Evolutionary conservation across 2,797 vertebrate species (phyloP), one percentile per base, ranked within the genome.

Genomic region (Brachyrhaphis roseni): DNA sequence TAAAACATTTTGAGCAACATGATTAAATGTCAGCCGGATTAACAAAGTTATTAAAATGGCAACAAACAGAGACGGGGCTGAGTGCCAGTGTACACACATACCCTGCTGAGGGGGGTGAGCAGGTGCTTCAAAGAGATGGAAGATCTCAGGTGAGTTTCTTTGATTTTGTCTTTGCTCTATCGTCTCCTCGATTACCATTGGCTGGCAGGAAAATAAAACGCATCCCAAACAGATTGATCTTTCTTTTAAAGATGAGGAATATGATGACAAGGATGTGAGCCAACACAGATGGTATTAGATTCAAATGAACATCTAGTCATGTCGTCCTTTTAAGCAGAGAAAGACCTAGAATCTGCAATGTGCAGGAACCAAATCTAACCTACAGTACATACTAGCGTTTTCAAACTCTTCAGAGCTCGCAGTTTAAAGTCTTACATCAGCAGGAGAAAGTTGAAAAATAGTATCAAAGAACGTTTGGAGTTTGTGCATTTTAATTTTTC

Each of bases 61-160:
- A 82, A 87, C 72, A 80, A 88, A 82, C 39, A 43, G 55, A 59
- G 57, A n/a, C 72, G 26, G 74, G 78, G 87, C 66, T 31, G 46
- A 77, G 66, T 8, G 68, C 31, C 45, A 57, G 66, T 20, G 34
- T 74, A 47, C 68, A 84, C 43, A 68, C 81, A 82, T 45, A 68
- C 77, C 39, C 68, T 59, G 26, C 79, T 78, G 43, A 0, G 86
- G 73, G 81, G 82, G 81, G 71, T 20, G 76, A 88, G 81, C 78
- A 86, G 86, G 87, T 84, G 87, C 82, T 87, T 90, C 82, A 86
- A 85, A 86, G 76, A 76, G 77, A 36, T 68, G 43, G 34, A 75
- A 64, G 81, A 86, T 91, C 91, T 86, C 87, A 64, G 81, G 84
- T 90, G 90, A 74, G 23, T 78, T 84, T 82, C 77, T 89, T 84